A percentile compares a stretch with the other conserved stretches of the same genome.
phyloP scores from a whole-genome alignment of 2,888 invertebrate genomes.

The Catocala sponsa region DNA sequence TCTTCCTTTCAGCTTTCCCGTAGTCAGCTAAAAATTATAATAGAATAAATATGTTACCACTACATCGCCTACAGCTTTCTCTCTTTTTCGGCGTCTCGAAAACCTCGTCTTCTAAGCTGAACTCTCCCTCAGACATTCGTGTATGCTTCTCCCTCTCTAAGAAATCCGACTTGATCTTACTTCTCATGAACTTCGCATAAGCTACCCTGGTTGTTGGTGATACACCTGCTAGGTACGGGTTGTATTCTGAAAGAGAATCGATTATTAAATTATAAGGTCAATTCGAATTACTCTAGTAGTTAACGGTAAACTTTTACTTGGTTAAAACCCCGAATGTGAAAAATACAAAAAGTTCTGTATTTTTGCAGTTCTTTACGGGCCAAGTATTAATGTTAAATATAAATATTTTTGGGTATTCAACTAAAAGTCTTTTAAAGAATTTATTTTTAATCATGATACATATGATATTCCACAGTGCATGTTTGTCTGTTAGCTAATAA shows the following conservation, averaged over 20 bases:
- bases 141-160: slow-evolving; percentile 57
- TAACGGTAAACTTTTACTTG: no score
- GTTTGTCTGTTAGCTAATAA: no score
- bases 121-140: slow-evolving; percentile 50
- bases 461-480: no score
- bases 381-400: no score
- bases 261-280: not conserved
- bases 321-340: not conserved
- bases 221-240: slow-evolving; percentile 92
- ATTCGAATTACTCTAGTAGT: no score
- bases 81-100: slow-evolving; percentile 64
- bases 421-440: no score
- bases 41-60: slow-evolving; percentile 52
- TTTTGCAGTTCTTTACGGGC: no score
- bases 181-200: slow-evolving; percentile 95
- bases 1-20: no score
- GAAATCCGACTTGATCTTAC: slow-evolving; percentile 90
- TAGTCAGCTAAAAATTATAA: no score
- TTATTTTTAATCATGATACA: no score
- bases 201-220: slow-evolving; percentile 94
- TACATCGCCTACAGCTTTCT: slow-evolving; percentile 51
- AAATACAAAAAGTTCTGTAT: no score
- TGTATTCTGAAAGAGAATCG: slow-evolving; percentile 89
- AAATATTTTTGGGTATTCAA: no score
- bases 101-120: slow-evolving; percentile 71